Conservation (phyloP, 2,797 vertebrate genomes). For the Kryptopterus vitreolus region DNA sequence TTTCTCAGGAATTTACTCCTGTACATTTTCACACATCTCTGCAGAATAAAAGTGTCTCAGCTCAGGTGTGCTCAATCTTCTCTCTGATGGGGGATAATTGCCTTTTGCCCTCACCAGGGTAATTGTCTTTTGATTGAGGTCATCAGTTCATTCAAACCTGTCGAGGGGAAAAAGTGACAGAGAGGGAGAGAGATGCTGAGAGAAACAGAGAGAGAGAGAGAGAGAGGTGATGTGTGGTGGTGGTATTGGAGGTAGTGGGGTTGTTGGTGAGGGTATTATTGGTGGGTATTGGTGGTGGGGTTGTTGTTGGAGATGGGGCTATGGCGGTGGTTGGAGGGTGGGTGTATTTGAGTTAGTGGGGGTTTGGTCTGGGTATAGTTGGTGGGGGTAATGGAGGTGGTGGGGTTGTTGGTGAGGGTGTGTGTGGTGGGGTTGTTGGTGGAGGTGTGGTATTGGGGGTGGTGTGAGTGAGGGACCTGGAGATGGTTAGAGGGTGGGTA, state of each 20-base stretch:
- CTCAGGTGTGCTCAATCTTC: constrained; percentile 84
- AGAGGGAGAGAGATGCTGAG: constrained; percentile 57
- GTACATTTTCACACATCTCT: constrained; percentile 17
- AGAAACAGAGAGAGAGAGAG: constrained; percentile 60
- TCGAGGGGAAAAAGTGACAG: constrained; percentile 73
- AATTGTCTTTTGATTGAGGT: constrained; percentile 99
- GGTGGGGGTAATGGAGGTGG: background rate
- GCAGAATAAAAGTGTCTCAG: constrained; percentile 73
- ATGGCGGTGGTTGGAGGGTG: background rate
- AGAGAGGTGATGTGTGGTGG: constrained; percentile 40
- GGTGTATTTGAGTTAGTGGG: background rate
- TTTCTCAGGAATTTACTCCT: constrained; percentile 8
- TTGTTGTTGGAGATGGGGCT: no score
- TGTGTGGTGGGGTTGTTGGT: background rate
- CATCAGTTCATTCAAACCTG: constrained; percentile 89
- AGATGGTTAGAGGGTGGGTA: no score
- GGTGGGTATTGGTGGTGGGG: no score
- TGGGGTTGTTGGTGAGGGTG: background rate
- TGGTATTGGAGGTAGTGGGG: background rate
- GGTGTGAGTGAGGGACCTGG: no score
- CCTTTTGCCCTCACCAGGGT: constrained; percentile 79
- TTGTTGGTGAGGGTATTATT: background rate
- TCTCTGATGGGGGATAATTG: constrained; percentile 86
- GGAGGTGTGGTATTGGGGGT: no score
- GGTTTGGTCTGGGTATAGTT: no score